These are phyloP conservation scores for Enchytraeus crypticus DNA, from an alignment of 2,888 invertebrate genomes.

Conservation along the genomic window DNA sequence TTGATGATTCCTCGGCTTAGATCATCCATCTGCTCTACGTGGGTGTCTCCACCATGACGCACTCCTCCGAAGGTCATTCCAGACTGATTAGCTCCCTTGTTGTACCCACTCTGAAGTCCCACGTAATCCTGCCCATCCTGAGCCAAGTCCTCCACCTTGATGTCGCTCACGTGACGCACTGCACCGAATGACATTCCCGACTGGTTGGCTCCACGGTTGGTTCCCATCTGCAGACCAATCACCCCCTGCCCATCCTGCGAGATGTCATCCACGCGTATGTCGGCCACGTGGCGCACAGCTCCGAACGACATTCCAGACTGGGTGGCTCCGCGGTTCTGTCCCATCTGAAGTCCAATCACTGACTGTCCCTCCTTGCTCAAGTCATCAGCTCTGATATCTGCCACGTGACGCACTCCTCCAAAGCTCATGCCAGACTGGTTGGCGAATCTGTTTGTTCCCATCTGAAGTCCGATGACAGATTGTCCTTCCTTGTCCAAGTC, in stretches of 20 bases:
- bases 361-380: conserved; percentile 28
- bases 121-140: conserved; percentile 36
- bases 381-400: conserved; percentile 42
- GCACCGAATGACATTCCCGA: conserved; percentile 39
- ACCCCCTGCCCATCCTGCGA: conserved; percentile 33
- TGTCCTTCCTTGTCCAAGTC: conserved; percentile 34
- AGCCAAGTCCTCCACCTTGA: conserved; percentile 36
- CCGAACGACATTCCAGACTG: conserved; percentile 42
- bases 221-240: conserved; percentile 41
- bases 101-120: conserved; percentile 35
- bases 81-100: conserved; percentile 29
- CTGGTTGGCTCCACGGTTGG: conserved; percentile 42
- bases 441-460: conserved; percentile 41
- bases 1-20: conserved; percentile 29
- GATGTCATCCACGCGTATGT: conserved; percentile 39
- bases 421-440: conserved; percentile 40
- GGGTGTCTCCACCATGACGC: conserved; percentile 36
- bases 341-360: conserved; percentile 29
- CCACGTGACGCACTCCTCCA: conserved; percentile 39
- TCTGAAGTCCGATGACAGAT: conserved; percentile 40
- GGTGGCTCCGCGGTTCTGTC: conserved; percentile 39
- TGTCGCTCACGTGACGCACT: conserved; percentile 42
- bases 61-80: conserved; percentile 42
- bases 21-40: conserved; percentile 4
- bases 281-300: conserved; percentile 37